These are phyloP conservation scores for Sebastes fasciatus DNA, from an alignment of 2,113 vertebrate genomes.

Conservation along the genomic window DNA sequence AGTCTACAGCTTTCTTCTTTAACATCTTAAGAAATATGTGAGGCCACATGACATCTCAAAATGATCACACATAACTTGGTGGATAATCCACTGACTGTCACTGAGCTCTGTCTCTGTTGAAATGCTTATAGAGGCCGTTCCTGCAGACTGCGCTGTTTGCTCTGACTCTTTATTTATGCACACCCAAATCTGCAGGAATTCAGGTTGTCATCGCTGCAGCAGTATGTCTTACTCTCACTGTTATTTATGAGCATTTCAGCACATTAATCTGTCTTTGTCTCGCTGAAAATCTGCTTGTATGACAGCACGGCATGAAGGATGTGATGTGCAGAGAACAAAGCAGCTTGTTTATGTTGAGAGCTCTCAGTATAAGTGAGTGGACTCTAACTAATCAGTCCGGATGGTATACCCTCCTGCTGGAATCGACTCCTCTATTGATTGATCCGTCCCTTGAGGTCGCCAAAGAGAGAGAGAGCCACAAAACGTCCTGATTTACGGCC, in stretches of 20 bases:
- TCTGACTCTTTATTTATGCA: conserved; percentile 7
- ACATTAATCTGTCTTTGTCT: conserved; percentile 15
- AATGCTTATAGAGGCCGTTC: not conserved
- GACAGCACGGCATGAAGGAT: not conserved
- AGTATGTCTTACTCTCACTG: not conserved
- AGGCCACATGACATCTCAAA: not conserved
- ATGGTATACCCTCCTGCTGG: conserved; percentile 4
- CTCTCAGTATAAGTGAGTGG: not conserved
- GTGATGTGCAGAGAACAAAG: conserved; percentile 1
- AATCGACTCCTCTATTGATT: conserved; percentile 47
- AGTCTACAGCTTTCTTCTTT: not conserved
- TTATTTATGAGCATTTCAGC: conserved; percentile 25
- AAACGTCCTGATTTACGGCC: conserved; percentile 43
- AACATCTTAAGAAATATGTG: not conserved
- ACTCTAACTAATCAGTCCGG: not conserved
- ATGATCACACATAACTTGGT: not conserved
- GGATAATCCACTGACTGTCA: conserved; percentile 18
- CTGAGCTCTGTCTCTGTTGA: conserved; percentile 2
- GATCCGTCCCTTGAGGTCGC: conserved; percentile 16
- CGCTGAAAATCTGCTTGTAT: not conserved
- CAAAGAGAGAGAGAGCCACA: conserved; percentile 1
- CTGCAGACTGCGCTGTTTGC: not conserved
- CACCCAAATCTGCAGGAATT: not conserved
- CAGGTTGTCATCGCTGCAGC: not conserved
- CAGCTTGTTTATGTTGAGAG: conserved; percentile 22